These are phyloP conservation scores for Agrotis exclamationis DNA, from an alignment of 2,888 invertebrate species.

Conservation along the genomic window DNA sequence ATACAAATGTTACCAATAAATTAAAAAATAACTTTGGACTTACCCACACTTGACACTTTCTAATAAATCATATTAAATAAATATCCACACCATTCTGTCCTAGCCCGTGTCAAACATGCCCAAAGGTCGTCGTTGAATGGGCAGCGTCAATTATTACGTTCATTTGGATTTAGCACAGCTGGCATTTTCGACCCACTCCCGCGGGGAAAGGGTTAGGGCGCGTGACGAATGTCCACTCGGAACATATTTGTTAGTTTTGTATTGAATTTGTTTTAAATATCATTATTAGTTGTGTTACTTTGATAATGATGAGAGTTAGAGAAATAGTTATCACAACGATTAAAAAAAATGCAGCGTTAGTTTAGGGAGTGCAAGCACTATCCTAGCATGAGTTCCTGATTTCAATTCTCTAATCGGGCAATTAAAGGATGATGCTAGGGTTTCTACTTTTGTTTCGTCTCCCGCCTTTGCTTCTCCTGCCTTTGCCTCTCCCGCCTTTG, in stretches of 20 bases:
- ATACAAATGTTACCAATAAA: too few species aligned
- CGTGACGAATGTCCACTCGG: constrained; percentile 81
- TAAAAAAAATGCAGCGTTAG: too few species aligned
- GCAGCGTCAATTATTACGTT: constrained; percentile 89
- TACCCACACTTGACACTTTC: too few species aligned
- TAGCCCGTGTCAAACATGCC: constrained; percentile 67
- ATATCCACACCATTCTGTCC: constrained; percentile 69
- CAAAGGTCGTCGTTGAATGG: constrained; percentile 73
- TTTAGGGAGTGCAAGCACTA: too few species aligned
- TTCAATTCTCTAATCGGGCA: background rate
- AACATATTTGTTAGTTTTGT: constrained; percentile 81
- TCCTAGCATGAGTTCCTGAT: background rate
- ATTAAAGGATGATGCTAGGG: too few species aligned
- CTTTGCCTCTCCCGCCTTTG: too few species aligned
- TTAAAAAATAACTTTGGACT: too few species aligned
- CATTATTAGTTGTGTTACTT: constrained; percentile 18
- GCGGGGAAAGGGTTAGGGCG: constrained; percentile 81
- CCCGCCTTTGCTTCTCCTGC: too few species aligned
- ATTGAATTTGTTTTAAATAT: constrained; percentile 74
- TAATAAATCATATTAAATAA: constrained; percentile 9
- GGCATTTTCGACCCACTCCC: constrained; percentile 77
- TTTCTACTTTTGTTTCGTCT: too few species aligned
- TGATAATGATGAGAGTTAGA: background rate
- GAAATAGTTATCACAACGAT: too few species aligned
- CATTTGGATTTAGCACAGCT: constrained; percentile 89